phyloP scores from a whole-genome alignment of 2,113 vertebrate genomes.

The Tychaedon coryphoeus region DNA sequence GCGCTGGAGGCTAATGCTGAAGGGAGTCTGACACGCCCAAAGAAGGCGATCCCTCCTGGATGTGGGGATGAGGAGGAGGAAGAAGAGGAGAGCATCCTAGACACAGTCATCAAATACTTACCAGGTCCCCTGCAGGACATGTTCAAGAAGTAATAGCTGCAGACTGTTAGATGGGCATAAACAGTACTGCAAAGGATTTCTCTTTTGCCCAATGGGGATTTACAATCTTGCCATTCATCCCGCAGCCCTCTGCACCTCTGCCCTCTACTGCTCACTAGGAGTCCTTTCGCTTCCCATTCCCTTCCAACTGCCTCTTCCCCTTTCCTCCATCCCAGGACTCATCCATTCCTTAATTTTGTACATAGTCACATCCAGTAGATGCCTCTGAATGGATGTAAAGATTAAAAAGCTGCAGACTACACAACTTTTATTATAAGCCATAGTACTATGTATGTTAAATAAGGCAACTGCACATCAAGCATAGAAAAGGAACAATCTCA shows the following conservation, averaged over 20 bases:
- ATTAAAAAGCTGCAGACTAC: slow-evolving; percentile 72
- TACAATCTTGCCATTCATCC: slow-evolving; percentile 28
- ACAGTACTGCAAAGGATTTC: slow-evolving; percentile 69
- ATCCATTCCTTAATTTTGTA: slow-evolving; percentile 60
- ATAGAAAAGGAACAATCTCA: slow-evolving; percentile 30
- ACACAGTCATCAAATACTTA: slow-evolving; percentile 97
- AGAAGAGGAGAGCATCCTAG: slow-evolving; percentile 93
- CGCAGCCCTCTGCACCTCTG: not conserved
- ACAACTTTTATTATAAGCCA: slow-evolving; percentile 79
- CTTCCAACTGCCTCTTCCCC: not conserved
- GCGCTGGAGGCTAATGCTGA: slow-evolving; percentile 86
- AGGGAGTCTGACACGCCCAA: slow-evolving; percentile 92
- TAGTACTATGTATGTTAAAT: slow-evolving; percentile 73
- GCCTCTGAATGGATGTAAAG: slow-evolving; percentile 69
- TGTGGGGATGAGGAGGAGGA: slow-evolving; percentile 82
- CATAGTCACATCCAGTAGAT: slow-evolving; percentile 65
- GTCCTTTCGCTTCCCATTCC: not conserved
- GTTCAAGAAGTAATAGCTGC: slow-evolving; percentile 89
- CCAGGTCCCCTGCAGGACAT: slow-evolving; percentile 96
- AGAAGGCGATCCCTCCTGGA: slow-evolving; percentile 83
- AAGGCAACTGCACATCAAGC: slow-evolving; percentile 47
- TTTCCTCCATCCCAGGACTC: not conserved
- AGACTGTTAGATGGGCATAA: slow-evolving; percentile 62
- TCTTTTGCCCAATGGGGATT: slow-evolving; percentile 68
- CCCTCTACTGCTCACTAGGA: slow-evolving; percentile 9